Base-by-base conservation (phyloP, 2,797 vertebrate species). In the Hydrocynus forskahlii region DNA sequence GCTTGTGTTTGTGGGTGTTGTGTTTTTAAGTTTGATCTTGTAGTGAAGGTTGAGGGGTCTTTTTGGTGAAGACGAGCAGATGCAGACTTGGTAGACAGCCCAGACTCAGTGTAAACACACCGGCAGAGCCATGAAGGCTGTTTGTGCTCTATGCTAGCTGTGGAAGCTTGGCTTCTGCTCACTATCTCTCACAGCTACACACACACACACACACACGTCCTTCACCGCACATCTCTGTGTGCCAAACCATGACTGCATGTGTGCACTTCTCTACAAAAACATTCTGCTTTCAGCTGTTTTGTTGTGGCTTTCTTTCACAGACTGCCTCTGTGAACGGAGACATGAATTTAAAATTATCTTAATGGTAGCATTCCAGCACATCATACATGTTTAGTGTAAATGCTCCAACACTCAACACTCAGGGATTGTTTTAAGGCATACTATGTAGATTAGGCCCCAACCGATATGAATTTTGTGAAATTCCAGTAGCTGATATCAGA, bases 71-170 rank as follows among this genome's bases (percentile, higher is more conserved):
- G 35, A 67, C 78, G 21, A 81, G 57, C 8, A 55, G 45, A 64
- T 67, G 78, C 71, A 79, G 74, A 43, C 68, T 48, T 71, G 45
- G 62, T 87, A 76, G 87, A 86, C 75, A 67, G 70, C 83, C 87
- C 19, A 69, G 81, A 38, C 17, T 79, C 43, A 75, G 76, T 87
- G 59, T 82, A 84, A 91, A 89, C 85, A 84, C 43, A 73, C 14
- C 4, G 40, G 25, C 57, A 14, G 38, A 75, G 71, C 54, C 55
- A 52, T 55, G 76, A 67, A 63, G 78, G 14, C 69, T 75, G 69
- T 55, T 79, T 71, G 21, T 80, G 29, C 29, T 69, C 12, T 4
- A 14, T 5, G 5, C 48, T 76, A 29, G 40, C 5, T 62, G 50
- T 45, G 45, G 10, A 48, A 64, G 23, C 66, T 55, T 69, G 38